A percentile compares a stretch with the other conserved stretches of the same genome.
Evolutionary conservation across 2,888 invertebrate genomes (phyloP).

Genomic region (Mesochorus sp.): DNA sequence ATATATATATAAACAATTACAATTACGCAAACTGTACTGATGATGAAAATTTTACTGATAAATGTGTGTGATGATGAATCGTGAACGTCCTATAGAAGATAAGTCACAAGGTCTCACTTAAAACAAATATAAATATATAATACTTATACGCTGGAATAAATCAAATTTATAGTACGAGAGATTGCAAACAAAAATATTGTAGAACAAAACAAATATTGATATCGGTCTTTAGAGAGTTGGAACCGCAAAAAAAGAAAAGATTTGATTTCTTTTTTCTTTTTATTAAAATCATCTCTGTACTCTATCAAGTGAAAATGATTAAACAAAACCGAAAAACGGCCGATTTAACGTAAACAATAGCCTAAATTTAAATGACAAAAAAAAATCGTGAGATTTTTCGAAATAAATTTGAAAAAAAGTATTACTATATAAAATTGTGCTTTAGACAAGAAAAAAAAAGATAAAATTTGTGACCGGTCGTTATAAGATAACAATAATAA

Average conservation of each 20-base stretch:
- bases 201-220: background rate
- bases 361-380: slow-evolving; percentile 21
- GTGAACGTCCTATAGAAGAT: slow-evolving; percentile 57
- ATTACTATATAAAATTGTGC: slow-evolving; percentile 33
- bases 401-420: slow-evolving; percentile 32
- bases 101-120: slow-evolving; percentile 39
- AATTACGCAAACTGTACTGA: slow-evolving; percentile 52
- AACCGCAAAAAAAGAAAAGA: background rate
- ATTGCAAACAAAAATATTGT: background rate
- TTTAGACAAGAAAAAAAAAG: slow-evolving; percentile 58
- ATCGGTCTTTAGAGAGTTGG: slow-evolving; percentile 2
- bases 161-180: slow-evolving; percentile 39
- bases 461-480: slow-evolving; percentile 56
- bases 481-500: slow-evolving; percentile 49
- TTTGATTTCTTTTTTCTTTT: background rate
- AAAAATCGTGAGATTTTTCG: slow-evolving; percentile 52
- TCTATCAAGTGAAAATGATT: slow-evolving; percentile 19
- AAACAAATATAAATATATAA: slow-evolving; percentile 37
- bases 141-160: slow-evolving; percentile 43
- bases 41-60: slow-evolving; percentile 43
- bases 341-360: slow-evolving; percentile 31
- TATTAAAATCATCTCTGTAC: background rate
- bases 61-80: slow-evolving; percentile 54
- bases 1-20: slow-evolving; percentile 27
- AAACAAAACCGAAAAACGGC: slow-evolving; percentile 21